Evolutionary conservation across 2,888 invertebrate species (phyloP).

Genomic region (Meteorus cinctellus): DNA sequence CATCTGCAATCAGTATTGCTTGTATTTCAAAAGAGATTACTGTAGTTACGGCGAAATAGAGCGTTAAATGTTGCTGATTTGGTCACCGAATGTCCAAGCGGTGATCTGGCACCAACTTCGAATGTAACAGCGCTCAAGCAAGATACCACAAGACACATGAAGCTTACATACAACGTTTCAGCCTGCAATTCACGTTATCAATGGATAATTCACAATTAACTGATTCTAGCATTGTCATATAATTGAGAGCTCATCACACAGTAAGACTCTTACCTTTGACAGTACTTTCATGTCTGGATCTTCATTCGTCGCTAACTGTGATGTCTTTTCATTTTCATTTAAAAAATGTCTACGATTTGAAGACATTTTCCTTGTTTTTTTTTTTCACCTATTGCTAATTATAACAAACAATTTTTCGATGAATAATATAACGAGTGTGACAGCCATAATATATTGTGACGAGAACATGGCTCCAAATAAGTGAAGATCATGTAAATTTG

Average conservation of each 20-base stretch:
- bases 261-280: not conserved
- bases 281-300: not conserved
- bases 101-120: constrained; percentile 57
- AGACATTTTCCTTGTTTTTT: not conserved
- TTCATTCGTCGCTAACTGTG: not conserved
- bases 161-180: constrained; percentile 54
- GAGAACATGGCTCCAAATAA: constrained; percentile 10
- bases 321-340: not conserved
- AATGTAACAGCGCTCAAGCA: constrained; percentile 59
- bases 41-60: constrained; percentile 59
- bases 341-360: not conserved
- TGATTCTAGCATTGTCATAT: too few species aligned
- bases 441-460: constrained; percentile 31
- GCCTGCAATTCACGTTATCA: constrained; percentile 47
- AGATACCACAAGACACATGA: constrained; percentile 59
- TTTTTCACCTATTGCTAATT: not conserved
- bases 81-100: constrained; percentile 52
- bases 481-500: constrained; percentile 2
- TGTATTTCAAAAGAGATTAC: constrained; percentile 49
- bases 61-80: constrained; percentile 59
- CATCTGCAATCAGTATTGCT: not conserved
- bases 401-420: constrained; percentile 20
- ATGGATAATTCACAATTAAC: not conserved
- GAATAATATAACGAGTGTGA: constrained; percentile 19
- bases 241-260: too few species aligned